Percentiles rank a stretch among this genome's conserved stretches.
These are phyloP conservation scores for Watsonalla binaria DNA, from an alignment of 2,888 invertebrate genomes.

Conservation along the genomic window DNA sequence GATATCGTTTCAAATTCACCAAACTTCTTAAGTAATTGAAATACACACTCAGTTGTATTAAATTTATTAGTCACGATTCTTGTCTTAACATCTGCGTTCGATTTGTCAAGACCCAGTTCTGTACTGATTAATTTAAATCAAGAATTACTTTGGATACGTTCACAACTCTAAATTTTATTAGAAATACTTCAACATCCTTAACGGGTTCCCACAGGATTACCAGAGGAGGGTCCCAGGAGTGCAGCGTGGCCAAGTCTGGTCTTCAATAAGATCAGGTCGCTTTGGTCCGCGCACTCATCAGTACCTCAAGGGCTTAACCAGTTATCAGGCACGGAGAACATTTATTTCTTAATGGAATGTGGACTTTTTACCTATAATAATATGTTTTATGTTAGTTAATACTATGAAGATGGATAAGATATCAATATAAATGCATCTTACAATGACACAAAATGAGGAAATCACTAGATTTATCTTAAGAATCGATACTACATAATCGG, in stretches of 20 bases:
- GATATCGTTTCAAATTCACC: slow-evolving; percentile 50
- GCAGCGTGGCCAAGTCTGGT: slow-evolving; percentile 86
- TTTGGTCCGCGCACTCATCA: slow-evolving; percentile 89
- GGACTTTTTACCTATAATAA: slow-evolving; percentile 31
- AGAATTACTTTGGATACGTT: not conserved
- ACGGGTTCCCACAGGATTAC: slow-evolving; percentile 54
- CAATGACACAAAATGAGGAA: no score
- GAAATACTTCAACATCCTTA: slow-evolving; percentile 3
- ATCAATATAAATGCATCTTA: no score
- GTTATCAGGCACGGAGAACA: slow-evolving; percentile 80
- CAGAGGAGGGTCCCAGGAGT: slow-evolving; percentile 68
- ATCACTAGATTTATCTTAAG: slow-evolving; percentile 2
- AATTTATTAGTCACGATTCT: slow-evolving; percentile 57
- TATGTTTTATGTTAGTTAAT: not conserved
- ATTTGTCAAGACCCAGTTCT: slow-evolving; percentile 29
- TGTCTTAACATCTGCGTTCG: slow-evolving; percentile 42
- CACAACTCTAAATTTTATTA: not conserved
- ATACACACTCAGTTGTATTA: slow-evolving; percentile 63
- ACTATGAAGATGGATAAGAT: not conserved
- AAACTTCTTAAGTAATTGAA: slow-evolving; percentile 53
- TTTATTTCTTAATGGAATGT: slow-evolving; percentile 53
- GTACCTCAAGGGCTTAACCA: slow-evolving; percentile 90
- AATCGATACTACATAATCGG: slow-evolving; percentile 39
- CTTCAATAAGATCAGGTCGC: slow-evolving; percentile 92
- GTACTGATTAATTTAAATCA: no score